These are phyloP conservation scores for Nymphalis polychloros DNA, from an alignment of 2,888 invertebrate species.

Conservation along the genomic window DNA sequence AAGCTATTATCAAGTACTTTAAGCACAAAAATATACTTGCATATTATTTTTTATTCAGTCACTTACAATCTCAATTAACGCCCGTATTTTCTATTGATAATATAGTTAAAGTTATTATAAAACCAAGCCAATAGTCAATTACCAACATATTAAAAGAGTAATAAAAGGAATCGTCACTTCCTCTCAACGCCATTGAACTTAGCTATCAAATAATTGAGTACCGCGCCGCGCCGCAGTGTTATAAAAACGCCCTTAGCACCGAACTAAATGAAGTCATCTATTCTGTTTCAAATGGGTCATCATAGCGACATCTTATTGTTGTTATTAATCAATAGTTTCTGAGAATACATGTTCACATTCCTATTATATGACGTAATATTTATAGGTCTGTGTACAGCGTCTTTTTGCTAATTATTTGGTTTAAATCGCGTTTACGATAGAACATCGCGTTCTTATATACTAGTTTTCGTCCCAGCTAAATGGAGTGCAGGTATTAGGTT, in stretches of 20 bases:
- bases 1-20: not conserved
- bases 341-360: conserved; percentile 25
- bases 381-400: not conserved
- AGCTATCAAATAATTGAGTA: conserved; percentile 30
- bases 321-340: conserved; percentile 33
- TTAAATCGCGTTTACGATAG: not conserved
- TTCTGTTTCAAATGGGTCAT: conserved; percentile 33
- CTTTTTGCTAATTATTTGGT: conserved; percentile 12
- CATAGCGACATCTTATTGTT: conserved; percentile 29
- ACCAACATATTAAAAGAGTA: conserved; percentile 18
- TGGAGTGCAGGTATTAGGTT: too few relatives aligned
- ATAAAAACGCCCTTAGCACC: conserved; percentile 22
- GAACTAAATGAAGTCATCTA: conserved; percentile 22
- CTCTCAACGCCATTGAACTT: conserved; percentile 32
- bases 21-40: not conserved
- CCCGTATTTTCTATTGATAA: conserved; percentile 1
- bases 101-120: not conserved
- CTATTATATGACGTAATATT: conserved; percentile 18
- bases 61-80: not conserved
- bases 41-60: not conserved
- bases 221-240: conserved; percentile 23
- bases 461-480: too few relatives aligned
- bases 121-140: not conserved
- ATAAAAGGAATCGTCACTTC: conserved; percentile 27
- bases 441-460: too few relatives aligned